These are phyloP conservation scores for Branchinecta lynchi DNA, from an alignment of 1,140 invertebrate genomes.

Conservation along the genomic window DNA sequence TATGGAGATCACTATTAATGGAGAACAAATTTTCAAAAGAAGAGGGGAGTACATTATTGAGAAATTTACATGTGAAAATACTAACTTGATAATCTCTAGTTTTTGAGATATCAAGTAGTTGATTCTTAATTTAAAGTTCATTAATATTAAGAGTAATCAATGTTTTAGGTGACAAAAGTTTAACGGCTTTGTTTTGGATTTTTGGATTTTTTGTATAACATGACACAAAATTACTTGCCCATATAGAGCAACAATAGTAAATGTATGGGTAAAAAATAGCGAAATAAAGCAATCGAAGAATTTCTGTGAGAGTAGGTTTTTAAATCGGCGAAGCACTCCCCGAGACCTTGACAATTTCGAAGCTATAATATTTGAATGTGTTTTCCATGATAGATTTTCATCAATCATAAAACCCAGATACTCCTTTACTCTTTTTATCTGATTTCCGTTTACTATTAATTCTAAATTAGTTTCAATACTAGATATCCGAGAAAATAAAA, in stretches of 20 bases:
- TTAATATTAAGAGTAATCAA: slow-evolving; percentile 7
- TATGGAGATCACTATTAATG: too few relatives aligned
- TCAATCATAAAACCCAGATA: too few relatives aligned
- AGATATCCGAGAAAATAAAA: too few relatives aligned
- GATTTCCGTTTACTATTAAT: too few relatives aligned
- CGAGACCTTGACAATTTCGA: too few relatives aligned
- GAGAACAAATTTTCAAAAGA: too few relatives aligned
- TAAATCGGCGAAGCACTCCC: background rate
- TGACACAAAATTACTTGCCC: slow-evolving; percentile 5
- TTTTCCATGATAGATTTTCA: too few relatives aligned
- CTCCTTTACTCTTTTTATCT: too few relatives aligned
- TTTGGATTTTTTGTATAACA: background rate
- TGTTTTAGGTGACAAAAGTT: slow-evolving; percentile 1
- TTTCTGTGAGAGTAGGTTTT: slow-evolving; percentile 9
- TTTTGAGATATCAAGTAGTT: slow-evolving; percentile 2
- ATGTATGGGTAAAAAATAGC: background rate
- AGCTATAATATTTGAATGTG: too few relatives aligned
- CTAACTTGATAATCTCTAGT: slow-evolving; percentile 10
- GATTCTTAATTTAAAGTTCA: slow-evolving; percentile 2
- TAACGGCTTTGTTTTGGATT: background rate
- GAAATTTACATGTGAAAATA: background rate
- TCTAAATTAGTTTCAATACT: too few relatives aligned
- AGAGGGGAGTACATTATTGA: slow-evolving; percentile 9
- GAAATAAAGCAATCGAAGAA: slow-evolving; percentile 6
- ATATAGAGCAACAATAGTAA: background rate